Evolutionary conservation across 2,113 vertebrate genomes (phyloP).

Genomic region (Meriones unguiculatus): DNA sequence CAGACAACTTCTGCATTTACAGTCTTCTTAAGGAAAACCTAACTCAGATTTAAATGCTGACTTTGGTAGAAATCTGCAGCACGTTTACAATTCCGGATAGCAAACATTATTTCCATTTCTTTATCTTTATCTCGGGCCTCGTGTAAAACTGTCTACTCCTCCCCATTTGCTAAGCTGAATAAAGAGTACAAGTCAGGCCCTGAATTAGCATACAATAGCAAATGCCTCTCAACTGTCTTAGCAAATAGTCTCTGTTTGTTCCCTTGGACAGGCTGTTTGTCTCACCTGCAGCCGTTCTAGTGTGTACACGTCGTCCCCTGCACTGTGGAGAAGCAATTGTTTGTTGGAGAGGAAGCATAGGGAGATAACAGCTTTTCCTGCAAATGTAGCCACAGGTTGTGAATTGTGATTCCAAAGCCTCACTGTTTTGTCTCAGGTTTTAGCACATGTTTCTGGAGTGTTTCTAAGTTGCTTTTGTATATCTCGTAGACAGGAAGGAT

Average conservation of each 20-base stretch:
- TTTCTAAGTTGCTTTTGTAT: conserved; percentile 10
- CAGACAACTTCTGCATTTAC: not conserved
- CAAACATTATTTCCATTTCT: not conserved
- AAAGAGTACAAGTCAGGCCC: conserved; percentile 20
- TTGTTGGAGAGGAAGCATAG: conserved; percentile 67
- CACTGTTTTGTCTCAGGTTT: not conserved
- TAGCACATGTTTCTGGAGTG: not conserved
- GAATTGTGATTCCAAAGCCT: not conserved
- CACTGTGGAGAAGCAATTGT: conserved; percentile 50
- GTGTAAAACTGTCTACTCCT: not conserved
- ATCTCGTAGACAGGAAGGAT: not conserved
- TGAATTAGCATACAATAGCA: conserved; percentile 67
- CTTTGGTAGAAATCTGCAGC: conserved; percentile 23
- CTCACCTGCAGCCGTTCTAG: conserved; percentile 66
- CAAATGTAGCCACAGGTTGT: conserved; percentile 7
- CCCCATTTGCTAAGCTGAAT: conserved; percentile 35
- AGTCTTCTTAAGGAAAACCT: conserved; percentile 61
- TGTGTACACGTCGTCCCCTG: conserved; percentile 43
- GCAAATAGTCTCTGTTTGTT: conserved; percentile 60
- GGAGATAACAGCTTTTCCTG: conserved; percentile 57
- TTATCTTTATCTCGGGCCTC: conserved; percentile 36
- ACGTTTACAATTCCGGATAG: not conserved
- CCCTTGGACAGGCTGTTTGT: conserved; percentile 45
- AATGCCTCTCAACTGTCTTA: conserved; percentile 54
- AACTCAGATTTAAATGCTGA: conserved; percentile 47